Evolutionary conservation across 2,797 vertebrate species (phyloP), one percentile per base, ranked within the genome.

Genomic region (Uromys caudimaculatus): DNA sequence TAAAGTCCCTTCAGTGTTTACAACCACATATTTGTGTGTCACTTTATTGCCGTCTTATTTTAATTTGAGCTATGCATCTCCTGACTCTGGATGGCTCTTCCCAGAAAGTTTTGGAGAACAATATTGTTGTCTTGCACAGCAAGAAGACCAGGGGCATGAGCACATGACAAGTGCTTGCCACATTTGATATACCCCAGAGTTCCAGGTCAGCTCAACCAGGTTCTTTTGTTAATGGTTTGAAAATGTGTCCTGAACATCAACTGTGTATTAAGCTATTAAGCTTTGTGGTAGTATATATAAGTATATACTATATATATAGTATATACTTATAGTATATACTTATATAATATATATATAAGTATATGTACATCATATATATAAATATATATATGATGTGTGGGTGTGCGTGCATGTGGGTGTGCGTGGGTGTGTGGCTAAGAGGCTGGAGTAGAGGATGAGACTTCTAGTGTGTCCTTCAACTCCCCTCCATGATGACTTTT

Each of bases 31-130:
- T 92, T 93, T 95, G 89, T 54, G 3, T 95, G 89, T 60, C 88
- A 67, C 73, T 90, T 96, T 95, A 97, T 87, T 91, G 89, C 94
- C 38, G 52, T 73, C 79, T 96, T 97, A 96, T 96, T 98, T 94
- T 95, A 94, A 95, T 76, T 89, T 89, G 83, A 96, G 58, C 84
- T 81, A 69, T 71, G 79, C 29, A 67, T 93, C 95, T 96, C 67
- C 92, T 83, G 62, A 83, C 89, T 95, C 58, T 27, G 85, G 76
- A 69, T 69, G 78, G 50, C 41, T 75, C 44, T 56, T 9, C 41
- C 8, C 84, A 90, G 44, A 77, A 4, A 35, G 35, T 71, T 91
- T 64, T 86, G 47, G 91, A 67, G 75, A 91, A 93, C 12, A 54
- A 44, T 69, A 50, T 32, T 58, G 24, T 71, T 41, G 35, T 21